Conservation (phyloP, 2,797 vertebrate species). For the Oophaga sylvatica region DNA sequence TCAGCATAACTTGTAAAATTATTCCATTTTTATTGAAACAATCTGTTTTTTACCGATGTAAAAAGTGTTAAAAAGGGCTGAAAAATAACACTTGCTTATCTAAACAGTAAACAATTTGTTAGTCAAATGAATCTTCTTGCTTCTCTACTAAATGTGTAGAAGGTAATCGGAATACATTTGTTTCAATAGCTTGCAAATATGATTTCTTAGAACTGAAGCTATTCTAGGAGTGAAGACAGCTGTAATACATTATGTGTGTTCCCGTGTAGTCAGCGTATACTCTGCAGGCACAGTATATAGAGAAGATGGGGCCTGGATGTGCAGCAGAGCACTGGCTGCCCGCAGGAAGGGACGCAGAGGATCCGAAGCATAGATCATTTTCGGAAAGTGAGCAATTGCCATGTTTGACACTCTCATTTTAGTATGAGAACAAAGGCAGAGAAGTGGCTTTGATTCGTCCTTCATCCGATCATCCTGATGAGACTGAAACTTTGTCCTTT, state of each 20-base stretch:
- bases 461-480: constrained; percentile 49
- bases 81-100: neutral
- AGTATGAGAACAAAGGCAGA: constrained; percentile 46
- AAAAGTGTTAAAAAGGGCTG: neutral
- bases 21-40: neutral
- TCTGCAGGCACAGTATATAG: neutral
- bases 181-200: neutral
- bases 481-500: constrained; percentile 52
- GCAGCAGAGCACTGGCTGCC: neutral
- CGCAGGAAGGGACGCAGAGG: neutral
- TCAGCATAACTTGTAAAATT: neutral
- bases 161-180: neutral
- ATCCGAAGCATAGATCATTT: constrained; percentile 36
- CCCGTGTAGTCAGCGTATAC: neutral
- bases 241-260: constrained; percentile 12
- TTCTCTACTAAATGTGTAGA: neutral
- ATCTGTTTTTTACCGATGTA: no score
- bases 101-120: neutral
- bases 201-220: neutral
- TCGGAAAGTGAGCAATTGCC: constrained; percentile 29
- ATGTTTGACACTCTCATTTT: constrained; percentile 44
- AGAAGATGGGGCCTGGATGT: neutral
- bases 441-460: constrained; percentile 41
- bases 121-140: constrained; percentile 4
- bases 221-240: neutral